Evolutionary conservation across 1,140 invertebrate species (phyloP).

Genomic region (Leptopilina boulardi): DNA sequence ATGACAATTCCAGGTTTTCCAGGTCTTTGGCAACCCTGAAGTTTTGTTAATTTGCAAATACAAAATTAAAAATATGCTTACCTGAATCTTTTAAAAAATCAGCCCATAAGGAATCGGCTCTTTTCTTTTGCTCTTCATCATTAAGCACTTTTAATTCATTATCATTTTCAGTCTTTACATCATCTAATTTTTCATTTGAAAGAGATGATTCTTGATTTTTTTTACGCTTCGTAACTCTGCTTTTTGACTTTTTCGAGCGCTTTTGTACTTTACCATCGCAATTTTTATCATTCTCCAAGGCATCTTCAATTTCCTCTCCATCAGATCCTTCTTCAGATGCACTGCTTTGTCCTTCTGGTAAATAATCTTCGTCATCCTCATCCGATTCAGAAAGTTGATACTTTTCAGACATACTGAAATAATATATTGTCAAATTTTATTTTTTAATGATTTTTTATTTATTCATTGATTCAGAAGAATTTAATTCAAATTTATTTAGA

Average conservation of each 20-base stretch:
- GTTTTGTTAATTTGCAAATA: too few relatives aligned
- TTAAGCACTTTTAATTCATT: slow-evolving; percentile 48
- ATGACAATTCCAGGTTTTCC: too few relatives aligned
- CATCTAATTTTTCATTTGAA: slow-evolving; percentile 39
- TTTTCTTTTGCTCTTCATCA: slow-evolving; percentile 78
- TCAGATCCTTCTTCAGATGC: slow-evolving; percentile 70
- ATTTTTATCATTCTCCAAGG: slow-evolving; percentile 56
- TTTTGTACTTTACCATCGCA: slow-evolving; percentile 34
- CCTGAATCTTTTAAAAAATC: slow-evolving; percentile 85
- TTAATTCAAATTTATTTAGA: too few relatives aligned
- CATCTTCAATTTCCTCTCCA: slow-evolving; percentile 66
- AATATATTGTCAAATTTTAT: not conserved
- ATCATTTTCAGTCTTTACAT: slow-evolving; percentile 39
- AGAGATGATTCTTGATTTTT: slow-evolving; percentile 48
- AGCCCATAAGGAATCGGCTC: slow-evolving; percentile 84
- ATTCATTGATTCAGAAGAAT: too few relatives aligned
- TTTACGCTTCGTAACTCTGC: slow-evolving; percentile 42
- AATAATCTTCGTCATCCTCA: slow-evolving; percentile 71
- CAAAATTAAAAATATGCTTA: slow-evolving; percentile 51
- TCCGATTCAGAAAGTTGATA: slow-evolving; percentile 63
- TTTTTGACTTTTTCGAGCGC: slow-evolving; percentile 42
- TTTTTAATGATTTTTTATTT: not conserved
- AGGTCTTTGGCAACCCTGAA: too few relatives aligned
- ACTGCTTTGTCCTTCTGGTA: slow-evolving; percentile 64
- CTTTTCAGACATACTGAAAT: slow-evolving; percentile 50